phyloP scores from a whole-genome alignment of 2,113 vertebrate genomes.

The Eonycteris spelaea region DNA sequence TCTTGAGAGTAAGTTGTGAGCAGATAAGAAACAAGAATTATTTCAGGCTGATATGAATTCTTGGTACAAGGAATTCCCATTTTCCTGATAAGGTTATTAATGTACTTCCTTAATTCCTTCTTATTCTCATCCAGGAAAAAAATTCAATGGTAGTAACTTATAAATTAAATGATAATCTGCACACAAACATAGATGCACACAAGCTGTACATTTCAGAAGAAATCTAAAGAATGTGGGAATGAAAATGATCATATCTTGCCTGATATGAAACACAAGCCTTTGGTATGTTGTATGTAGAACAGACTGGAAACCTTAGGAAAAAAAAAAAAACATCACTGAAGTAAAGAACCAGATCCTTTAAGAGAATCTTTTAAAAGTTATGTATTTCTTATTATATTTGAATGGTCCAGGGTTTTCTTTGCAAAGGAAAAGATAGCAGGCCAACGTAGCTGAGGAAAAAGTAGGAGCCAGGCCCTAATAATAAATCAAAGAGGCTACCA shows the following conservation, averaged over 20 bases:
- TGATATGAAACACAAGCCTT: not conserved
- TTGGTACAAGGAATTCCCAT: not conserved
- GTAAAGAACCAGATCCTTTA: not conserved
- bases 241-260: not conserved
- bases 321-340: not conserved
- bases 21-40: constrained; percentile 22
- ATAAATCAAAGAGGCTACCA: not conserved
- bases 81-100: not conserved
- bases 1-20: not conserved
- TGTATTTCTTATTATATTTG: not conserved
- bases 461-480: not conserved
- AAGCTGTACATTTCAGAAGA: not conserved
- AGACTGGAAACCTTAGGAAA: not conserved
- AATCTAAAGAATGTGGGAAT: not conserved
- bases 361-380: not conserved
- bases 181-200: not conserved
- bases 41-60: not conserved
- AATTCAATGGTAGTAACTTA: not conserved
- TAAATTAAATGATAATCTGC: not conserved
- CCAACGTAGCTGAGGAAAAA: not conserved
- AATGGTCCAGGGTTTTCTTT: not conserved
- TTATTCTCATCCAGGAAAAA: not conserved
- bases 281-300: not conserved
- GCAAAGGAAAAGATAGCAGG: not conserved
- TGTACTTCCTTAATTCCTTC: not conserved